phyloP scores from a whole-genome alignment of 2,888 invertebrate species.

The Himalopsyche tibetana region DNA sequence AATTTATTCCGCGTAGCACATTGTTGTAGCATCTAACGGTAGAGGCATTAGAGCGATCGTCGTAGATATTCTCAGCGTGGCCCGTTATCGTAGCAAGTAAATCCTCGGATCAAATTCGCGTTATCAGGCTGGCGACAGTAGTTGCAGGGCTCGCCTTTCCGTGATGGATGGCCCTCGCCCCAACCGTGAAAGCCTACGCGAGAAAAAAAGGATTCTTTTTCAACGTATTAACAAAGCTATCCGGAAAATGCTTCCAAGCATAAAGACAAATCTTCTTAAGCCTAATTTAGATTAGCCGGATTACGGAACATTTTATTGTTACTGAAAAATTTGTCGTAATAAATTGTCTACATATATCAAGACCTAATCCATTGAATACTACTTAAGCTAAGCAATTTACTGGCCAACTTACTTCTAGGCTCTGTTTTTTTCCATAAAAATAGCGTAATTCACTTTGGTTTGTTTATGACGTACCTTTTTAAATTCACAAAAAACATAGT shows the following conservation, averaged over 20 bases:
- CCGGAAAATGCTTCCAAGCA: constrained; percentile 1
- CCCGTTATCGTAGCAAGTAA: constrained; percentile 29
- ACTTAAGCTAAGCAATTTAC: too few species aligned
- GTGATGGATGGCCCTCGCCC: constrained; percentile 30
- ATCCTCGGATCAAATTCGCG: constrained; percentile 34
- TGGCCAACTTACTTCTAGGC: too few species aligned
- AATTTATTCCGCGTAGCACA: background rate
- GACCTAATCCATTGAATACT: too few species aligned
- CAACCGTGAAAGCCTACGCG: constrained; percentile 3
- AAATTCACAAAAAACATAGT: too few species aligned
- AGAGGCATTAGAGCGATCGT: background rate
- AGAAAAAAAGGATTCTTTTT: constrained; percentile 29
- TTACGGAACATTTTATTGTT: background rate
- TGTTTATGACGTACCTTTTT: too few species aligned
- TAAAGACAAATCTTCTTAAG: constrained; percentile 6
- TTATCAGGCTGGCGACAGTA: constrained; percentile 22
- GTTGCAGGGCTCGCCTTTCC: constrained; percentile 11
- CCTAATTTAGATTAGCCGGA: constrained; percentile 10
- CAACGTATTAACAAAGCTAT: constrained; percentile 19
- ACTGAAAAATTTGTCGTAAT: too few species aligned
- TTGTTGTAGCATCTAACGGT: background rate
- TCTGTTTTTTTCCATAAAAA: too few species aligned
- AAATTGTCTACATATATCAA: too few species aligned
- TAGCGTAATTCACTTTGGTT: too few species aligned
- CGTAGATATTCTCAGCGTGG: background rate